These are phyloP conservation scores for human (Homo sapiens) DNA, from an alignment of 2,113 vertebrate species.

Conservation along the genomic window GRCh38 chr22:46589001-46589500, in stretches of 20 bases:
- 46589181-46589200: neutral
- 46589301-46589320: neutral
- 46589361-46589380: neutral
- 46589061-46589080: too few species aligned
- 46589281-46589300: neutral
- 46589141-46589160: neutral
- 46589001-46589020: rapidly evolving
- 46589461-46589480: neutral
- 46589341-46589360: neutral
- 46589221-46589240: neutral
- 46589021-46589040: neutral
- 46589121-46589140: neutral
- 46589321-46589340: neutral
- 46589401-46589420: neutral
- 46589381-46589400: neutral
- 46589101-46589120: neutral
- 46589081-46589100: too few species aligned
- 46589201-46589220: neutral
- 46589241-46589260: neutral
- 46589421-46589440: neutral
- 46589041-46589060: too few species aligned
- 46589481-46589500: neutral
- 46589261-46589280: neutral
- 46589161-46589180: rapidly evolving
- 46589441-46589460: neutral